Percentiles rank a stretch among this genome's conserved stretches.
phyloP scores from a whole-genome alignment of 2,888 invertebrate species.

The Lapara coniferarum region DNA sequence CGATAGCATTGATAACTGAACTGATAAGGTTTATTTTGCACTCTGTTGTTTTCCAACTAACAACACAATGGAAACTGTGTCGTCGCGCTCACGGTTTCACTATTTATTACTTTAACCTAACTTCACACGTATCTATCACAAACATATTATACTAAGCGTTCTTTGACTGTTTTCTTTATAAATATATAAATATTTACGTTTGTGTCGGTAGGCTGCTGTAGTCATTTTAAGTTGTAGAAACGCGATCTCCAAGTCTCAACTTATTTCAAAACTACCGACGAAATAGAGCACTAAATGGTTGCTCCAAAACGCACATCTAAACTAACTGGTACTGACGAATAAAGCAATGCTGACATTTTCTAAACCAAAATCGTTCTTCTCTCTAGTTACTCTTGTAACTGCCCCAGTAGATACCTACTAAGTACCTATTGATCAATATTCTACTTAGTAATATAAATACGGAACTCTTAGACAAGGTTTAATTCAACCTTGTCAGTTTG shows the following conservation, averaged over 20 bases:
- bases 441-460: neutral
- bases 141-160: neutral
- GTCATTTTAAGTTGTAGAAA: neutral
- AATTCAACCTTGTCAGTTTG: neutral
- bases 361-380: too few species aligned
- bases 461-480: neutral
- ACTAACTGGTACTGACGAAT: too few species aligned
- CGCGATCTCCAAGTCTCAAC: too few species aligned
- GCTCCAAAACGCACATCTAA: too few species aligned
- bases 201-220: neutral
- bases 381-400: too few species aligned
- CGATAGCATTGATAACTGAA: constrained; percentile 48
- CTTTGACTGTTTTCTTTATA: neutral
- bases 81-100: neutral
- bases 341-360: too few species aligned
- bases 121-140: constrained; percentile 10
- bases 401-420: too few species aligned
- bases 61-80: constrained; percentile 19
- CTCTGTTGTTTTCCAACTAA: constrained; percentile 36
- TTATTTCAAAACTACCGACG: too few species aligned
- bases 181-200: neutral
- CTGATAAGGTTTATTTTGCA: constrained; percentile 44
- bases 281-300: too few species aligned
- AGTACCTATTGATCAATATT: neutral
- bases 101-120: constrained; percentile 15